Evolutionary conservation across 2,113 vertebrate genomes (phyloP), one percentile per base, ranked within the genome.

Genomic region (Scopus umbretta): DNA sequence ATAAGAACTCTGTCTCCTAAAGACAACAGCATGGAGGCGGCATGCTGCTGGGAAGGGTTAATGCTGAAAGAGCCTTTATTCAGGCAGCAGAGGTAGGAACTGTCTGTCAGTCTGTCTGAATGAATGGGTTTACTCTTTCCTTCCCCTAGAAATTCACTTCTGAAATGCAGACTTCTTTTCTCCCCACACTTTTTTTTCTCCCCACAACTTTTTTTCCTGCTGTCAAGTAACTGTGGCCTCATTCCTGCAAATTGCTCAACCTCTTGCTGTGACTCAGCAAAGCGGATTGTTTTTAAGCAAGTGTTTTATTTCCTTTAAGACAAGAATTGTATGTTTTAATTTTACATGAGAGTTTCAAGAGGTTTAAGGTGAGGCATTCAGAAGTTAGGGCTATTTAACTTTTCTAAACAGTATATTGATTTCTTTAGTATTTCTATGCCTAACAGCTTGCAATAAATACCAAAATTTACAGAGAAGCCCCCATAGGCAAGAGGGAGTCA

Each of bases 11-110:
- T 32, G 10, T n/a, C 52, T 75, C 40, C 38, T 55, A 27, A 55
- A 36, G 58, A 30, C 25, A 53, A 7, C 32, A 40, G 47, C 10
- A 4, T 45, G 26, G 34, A 73, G 29, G 10, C 0, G 0, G 26
- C 1, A 0, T 30, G 62, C 45, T 2, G 1, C 23, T 0, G 4
- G 47, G 52, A 79, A 79, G 78, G 72, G 55, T 47, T 80, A 19
- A 36, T 32, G 59, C 59, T 88, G 80, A 65, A 80, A 70, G 29
- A 63, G 20, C 16, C n/a, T 82, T 80, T 68, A 40, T 79, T 45
- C 19, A 32, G 50, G 84, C 78, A 83, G 30, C 45, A 74, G 55
- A 27, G 30, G 27, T 17, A 65, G 84, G 36, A 86, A 26, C 38
- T 58, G 34, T 47, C 58, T 56, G 59, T 58, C 82, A 63, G 53